Evolutionary conservation across 2,888 invertebrate genomes (phyloP), one percentile per base, ranked within the genome.

Genomic region (Pediacus dermestoides): DNA sequence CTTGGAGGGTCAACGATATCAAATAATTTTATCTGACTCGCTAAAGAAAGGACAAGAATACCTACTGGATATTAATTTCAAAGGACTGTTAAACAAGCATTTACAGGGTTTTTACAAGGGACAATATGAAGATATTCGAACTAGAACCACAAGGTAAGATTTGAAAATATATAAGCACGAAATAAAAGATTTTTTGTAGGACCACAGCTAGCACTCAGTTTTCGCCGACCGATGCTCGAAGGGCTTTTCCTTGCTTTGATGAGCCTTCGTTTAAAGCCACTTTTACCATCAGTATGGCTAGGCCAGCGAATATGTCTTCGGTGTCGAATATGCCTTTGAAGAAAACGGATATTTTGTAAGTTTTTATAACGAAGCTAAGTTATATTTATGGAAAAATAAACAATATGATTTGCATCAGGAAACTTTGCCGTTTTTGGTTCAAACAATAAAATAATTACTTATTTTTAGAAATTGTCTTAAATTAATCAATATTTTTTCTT

Each of bases 191-290:
- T 21, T 18, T 10, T 10, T 44, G 25, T 39, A 88, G 88, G 61
- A 82, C 81, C 80, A 74, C 88, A 66, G 83, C 77, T 1, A 80
- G 83, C 3, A 89, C 88, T 0, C 88, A 89, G 57, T 88, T 89
- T 60, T 84, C 89, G 44, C 80, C 87, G 0, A 82, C 81, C 1
- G 81, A 85, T 55, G 88, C 88, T 0, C 76, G 88, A 23, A 75
- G 81, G 56, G 89, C 87, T 0, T 91, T 91, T 61, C 91, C 91
- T 3, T 90, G 90, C 63, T 88, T 88, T 58, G 92, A 92, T 57
- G 89, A 91, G 50, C 91, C 91, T 1, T 74, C 76, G 9, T 84
- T 85, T 60, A 89, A 90, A 62, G 85, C 90, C 1, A 77, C 70
- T 16, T 91, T 89, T 48, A 75, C 75, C 4, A 75, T 92, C 13